phyloP scores from a whole-genome alignment of 2,888 invertebrate genomes.

The Phyto melanocephala region DNA sequence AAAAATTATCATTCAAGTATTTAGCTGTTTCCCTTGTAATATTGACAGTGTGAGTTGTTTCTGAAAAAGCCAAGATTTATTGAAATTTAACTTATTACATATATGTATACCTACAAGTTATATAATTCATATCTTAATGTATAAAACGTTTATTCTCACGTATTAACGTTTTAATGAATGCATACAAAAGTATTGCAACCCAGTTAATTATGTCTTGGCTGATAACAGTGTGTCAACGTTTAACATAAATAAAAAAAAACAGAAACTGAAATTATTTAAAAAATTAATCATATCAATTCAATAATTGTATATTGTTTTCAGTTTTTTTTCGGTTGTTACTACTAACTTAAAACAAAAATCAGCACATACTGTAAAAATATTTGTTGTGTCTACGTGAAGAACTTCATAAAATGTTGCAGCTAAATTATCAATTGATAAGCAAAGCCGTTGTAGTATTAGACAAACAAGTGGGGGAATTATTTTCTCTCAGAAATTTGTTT shows the following conservation, averaged over 20 bases:
- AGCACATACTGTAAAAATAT: neutral
- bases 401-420: conserved; percentile 1
- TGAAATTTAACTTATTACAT: too few species aligned
- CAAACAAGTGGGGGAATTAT: neutral
- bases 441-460: neutral
- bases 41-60: too few species aligned
- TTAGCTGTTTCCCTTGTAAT: too few species aligned
- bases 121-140: too few species aligned
- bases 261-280: neutral
- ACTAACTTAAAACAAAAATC: neutral
- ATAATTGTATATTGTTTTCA: neutral
- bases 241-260: neutral
- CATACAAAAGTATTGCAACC: neutral
- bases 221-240: neutral
- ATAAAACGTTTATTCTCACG: neutral
- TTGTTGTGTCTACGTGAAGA: neutral
- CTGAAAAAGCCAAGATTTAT: too few species aligned
- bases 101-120: too few species aligned
- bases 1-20: too few species aligned
- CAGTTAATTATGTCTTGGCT: neutral
- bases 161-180: neutral
- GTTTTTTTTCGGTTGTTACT: neutral
- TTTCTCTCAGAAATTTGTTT: neutral
- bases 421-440: neutral
- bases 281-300: neutral